Conservation (phyloP, 1,140 invertebrate species). For the Agrilus planipennis region DNA sequence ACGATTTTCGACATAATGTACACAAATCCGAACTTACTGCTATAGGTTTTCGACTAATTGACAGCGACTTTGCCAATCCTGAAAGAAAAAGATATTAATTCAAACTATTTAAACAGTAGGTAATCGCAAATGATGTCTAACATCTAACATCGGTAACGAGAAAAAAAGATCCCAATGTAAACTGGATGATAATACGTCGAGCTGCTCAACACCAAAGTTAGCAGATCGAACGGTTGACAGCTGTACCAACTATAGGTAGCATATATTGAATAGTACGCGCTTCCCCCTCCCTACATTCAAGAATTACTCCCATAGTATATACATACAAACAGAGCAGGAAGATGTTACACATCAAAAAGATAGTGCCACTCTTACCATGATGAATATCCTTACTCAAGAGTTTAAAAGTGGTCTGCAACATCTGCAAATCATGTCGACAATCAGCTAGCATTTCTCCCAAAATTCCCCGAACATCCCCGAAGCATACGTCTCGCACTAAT, state of each 20-base stretch:
- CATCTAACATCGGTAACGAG: too few relatives aligned
- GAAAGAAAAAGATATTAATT: conserved; percentile 12
- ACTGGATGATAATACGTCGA: too few relatives aligned
- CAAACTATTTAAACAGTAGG: neutral
- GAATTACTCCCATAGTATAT: too few relatives aligned
- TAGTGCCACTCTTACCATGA: conserved; percentile 27
- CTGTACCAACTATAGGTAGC: too few relatives aligned
- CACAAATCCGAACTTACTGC: conserved; percentile 20
- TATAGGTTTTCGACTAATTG: conserved; percentile 18
- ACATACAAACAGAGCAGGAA: too few relatives aligned
- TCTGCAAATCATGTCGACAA: conserved; percentile 35
- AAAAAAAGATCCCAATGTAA: too few relatives aligned
- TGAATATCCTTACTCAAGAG: conserved; percentile 34
- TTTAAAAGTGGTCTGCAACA: conserved; percentile 30
- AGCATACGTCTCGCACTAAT: conserved; percentile 36
- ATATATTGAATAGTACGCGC: too few relatives aligned
- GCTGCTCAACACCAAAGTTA: too few relatives aligned
- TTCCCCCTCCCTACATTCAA: too few relatives aligned
- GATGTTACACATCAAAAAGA: too few relatives aligned
- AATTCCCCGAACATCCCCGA: conserved; percentile 39
- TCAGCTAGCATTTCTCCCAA: conserved; percentile 38
- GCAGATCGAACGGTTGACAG: too few relatives aligned
- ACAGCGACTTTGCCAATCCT: conserved; percentile 28
- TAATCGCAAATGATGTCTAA: too few relatives aligned
- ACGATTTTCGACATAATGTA: conserved; percentile 23